These are phyloP conservation scores for Scatophagus argus DNA, from an alignment of 2,113 vertebrate species.

Conservation along the genomic window DNA sequence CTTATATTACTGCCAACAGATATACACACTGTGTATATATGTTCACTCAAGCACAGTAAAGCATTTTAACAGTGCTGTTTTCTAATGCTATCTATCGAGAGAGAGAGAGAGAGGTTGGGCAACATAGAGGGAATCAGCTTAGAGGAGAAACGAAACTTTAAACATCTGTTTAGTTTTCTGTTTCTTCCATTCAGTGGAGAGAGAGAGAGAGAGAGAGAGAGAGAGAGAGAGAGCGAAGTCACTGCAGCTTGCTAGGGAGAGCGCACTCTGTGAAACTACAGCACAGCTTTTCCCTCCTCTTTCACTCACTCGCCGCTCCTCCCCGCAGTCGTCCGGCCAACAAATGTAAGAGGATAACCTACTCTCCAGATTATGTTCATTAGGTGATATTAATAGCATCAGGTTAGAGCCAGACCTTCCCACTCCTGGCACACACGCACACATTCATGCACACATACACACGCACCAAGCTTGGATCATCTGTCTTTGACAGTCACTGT, in stretches of 20 bases:
- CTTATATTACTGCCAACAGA: conserved; percentile 34
- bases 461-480: conserved; percentile 58
- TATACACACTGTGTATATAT: conserved; percentile 10
- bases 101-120: conserved; percentile 23
- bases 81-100: conserved; percentile 55
- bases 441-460: conserved; percentile 31
- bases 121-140: conserved; percentile 48
- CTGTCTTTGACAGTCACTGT: conserved; percentile 79
- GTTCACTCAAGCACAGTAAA: conserved; percentile 28
- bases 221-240: conserved; percentile 22
- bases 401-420: conserved; percentile 80
- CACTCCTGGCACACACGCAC: conserved; percentile 39
- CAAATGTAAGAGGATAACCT: conserved; percentile 90
- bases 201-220: conserved; percentile 13
- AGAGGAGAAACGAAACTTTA: conserved; percentile 77
- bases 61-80: conserved; percentile 47
- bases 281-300: conserved; percentile 73
- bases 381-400: conserved; percentile 93
- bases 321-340: conserved; percentile 72
- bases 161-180: conserved; percentile 76
- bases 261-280: conserved; percentile 64
- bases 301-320: conserved; percentile 63
- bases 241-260: conserved; percentile 46
- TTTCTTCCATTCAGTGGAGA: conserved; percentile 53
- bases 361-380: conserved; percentile 87